Conservation (phyloP, 1,140 invertebrate genomes). For the Cecropterus lyciades region DNA sequence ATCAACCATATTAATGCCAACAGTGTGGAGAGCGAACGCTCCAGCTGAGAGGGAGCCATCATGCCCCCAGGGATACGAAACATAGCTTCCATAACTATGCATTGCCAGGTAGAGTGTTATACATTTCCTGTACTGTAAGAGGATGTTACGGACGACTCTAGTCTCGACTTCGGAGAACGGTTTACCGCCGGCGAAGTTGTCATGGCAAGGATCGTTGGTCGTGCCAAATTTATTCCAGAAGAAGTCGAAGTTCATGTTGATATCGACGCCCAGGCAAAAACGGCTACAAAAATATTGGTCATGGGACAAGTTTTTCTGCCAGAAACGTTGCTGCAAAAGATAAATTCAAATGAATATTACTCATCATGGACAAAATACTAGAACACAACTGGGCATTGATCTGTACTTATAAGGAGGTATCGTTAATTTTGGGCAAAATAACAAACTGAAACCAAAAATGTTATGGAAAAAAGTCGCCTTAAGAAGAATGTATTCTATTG, state of each 20-base stretch:
- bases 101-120: constrained; percentile 4
- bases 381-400: too few relatives aligned
- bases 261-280: constrained; percentile 80
- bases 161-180: constrained; percentile 91
- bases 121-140: constrained; percentile 57
- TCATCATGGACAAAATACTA: too few relatives aligned
- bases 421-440: too few relatives aligned
- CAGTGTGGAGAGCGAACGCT: constrained; percentile 57
- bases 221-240: constrained; percentile 87
- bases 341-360: background rate
- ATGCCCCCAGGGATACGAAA: constrained; percentile 86
- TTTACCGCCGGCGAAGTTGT: constrained; percentile 87
- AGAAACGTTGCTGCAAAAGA: constrained; percentile 11
- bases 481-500: too few relatives aligned
- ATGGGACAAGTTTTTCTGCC: constrained; percentile 6
- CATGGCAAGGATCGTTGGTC: constrained; percentile 86
- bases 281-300: constrained; percentile 16
- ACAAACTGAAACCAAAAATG: too few relatives aligned
- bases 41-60: constrained; percentile 67
- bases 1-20: constrained; percentile 68
- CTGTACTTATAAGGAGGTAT: too few relatives aligned
- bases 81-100: constrained; percentile 16
- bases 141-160: constrained; percentile 82
- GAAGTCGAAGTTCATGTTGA: constrained; percentile 85
- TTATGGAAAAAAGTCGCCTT: too few relatives aligned